Evolutionary conservation across 2,888 invertebrate species (phyloP), one percentile per base, ranked within the genome.

Genomic region (Metallyticus violacea): DNA sequence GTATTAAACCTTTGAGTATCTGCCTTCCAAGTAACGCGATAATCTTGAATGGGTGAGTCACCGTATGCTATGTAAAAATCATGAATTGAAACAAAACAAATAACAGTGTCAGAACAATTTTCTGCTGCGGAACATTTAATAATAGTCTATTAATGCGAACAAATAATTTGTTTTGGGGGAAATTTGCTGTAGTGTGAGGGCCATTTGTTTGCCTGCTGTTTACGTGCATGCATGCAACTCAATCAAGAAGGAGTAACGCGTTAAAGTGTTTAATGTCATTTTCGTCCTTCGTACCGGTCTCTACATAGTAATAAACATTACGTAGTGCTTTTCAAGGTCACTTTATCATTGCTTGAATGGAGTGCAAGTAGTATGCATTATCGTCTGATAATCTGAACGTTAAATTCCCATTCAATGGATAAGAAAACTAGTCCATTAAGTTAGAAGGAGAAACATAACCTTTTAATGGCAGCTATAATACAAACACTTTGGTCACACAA

Each of bases 1-100:
- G 96, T 94, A 86, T 86, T 77, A 28, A 25, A 80, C 40, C 77
- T 85, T 87, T n/a, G n/a, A n/a, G n/a, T n/a, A n/a, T n/a, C n/a
- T n/a, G n/a, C n/a, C n/a, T n/a, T n/a, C n/a, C n/a, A n/a, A n/a
- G n/a, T n/a, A n/a, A n/a, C n/a, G n/a, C n/a, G n/a, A n/a, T n/a
- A n/a, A n/a, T n/a, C n/a, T n/a, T n/a, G n/a, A n/a, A n/a, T n/a
- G n/a, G n/a, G n/a, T n/a, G n/a, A n/a, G n/a, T n/a, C n/a, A n/a
- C n/a, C n/a, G n/a, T n/a, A n/a, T n/a, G n/a, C n/a, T n/a, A n/a
- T n/a, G n/a, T n/a, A n/a, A n/a, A n/a, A n/a, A n/a, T n/a, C n/a
- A n/a, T n/a, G n/a, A n/a, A n/a, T n/a, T n/a, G n/a, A n/a, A n/a
- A n/a, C n/a, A n/a, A n/a, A n/a, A n/a, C n/a, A n/a, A n/a, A n/a